Base-by-base conservation (phyloP, 2,113 vertebrate genomes). In the Ammodytes dubius region DNA sequence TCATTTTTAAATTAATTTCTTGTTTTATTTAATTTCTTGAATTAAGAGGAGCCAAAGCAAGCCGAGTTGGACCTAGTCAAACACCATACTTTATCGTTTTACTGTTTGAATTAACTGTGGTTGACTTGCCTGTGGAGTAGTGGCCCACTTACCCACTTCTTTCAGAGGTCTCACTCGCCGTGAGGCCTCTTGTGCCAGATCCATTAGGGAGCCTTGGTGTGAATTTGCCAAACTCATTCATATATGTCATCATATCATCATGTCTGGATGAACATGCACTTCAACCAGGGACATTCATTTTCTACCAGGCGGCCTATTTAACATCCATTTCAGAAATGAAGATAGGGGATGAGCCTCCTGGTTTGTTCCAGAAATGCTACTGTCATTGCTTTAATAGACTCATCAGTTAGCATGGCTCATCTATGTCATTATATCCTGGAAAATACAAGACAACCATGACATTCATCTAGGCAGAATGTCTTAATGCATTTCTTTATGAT, bases 121-220 rank as follows among this genome's bases (percentile, higher is more conserved):
- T 27, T 53, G 72, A 89, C 87, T 72, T 57, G 76, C 35, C 73
- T 67, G 43, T 83, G 70, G 47, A 76, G 46, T 17, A 1, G 17
- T 84, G 91, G 27, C 90, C 90, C 82, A 92, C 79, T 90, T 91
- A 84, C 91, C 87, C 74, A 88, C 50, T 82, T 87, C 37, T 67
- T 27, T 61, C 12, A 52, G 58, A 72, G 46, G 58, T 84, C 78
- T 77, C 17, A 12, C 65, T 83, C 1, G 82, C 85, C 42, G 67
- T 63, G 1, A 83, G 86, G 89, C 80, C 65, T 83, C 40, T 82
- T 53, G 63, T 91, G 87, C 75, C 87, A 84, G 68, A 88, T 81
- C 76, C 70, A 77, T 83, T 61, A 81, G 76, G 69, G 70, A 40
- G 45, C 57, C 74, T 77, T 60, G 4, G 35, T 0, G 15, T 87